Conservation (phyloP, 2,113 vertebrate genomes). For the Pampusana beccarii region DNA sequence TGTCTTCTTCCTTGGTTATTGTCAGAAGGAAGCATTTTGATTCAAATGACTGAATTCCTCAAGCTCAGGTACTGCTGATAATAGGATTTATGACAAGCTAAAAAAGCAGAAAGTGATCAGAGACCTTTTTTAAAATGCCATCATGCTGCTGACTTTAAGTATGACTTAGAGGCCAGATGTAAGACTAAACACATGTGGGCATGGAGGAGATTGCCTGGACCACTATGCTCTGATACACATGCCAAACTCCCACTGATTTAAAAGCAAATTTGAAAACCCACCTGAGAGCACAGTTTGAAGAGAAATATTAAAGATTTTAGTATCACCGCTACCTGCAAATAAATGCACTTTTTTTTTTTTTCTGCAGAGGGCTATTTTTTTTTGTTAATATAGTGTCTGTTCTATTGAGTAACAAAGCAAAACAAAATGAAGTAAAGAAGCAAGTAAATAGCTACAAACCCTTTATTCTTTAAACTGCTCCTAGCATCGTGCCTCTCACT, state of each 20-base stretch:
- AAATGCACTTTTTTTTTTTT: background rate
- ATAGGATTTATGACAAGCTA: constrained; percentile 48
- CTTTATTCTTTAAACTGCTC: background rate
- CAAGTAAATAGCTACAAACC: background rate
- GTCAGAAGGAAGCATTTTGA: constrained; percentile 43
- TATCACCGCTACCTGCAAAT: background rate
- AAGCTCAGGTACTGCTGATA: constrained; percentile 42
- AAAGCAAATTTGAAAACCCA: constrained; percentile 9
- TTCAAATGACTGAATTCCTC: constrained; percentile 40
- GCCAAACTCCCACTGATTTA: background rate
- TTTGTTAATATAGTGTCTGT: background rate
- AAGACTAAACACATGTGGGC: background rate
- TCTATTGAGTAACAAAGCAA: background rate
- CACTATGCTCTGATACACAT: background rate
- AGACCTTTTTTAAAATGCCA: constrained; percentile 13
- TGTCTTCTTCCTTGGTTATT: constrained; percentile 44
- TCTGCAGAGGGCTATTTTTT: background rate
- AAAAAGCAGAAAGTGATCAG: constrained; percentile 40
- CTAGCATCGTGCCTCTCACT: background rate
- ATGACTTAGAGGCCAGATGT: background rate
- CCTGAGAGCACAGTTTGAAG: background rate
- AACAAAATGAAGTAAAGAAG: background rate
- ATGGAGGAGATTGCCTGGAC: background rate
- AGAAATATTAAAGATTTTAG: constrained; percentile 2
- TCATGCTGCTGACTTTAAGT: background rate